Percentiles rank a stretch among this genome's conserved stretches.
Conservation (phyloP, 2,113 vertebrate species). For the Vulpes lagopus region DNA sequence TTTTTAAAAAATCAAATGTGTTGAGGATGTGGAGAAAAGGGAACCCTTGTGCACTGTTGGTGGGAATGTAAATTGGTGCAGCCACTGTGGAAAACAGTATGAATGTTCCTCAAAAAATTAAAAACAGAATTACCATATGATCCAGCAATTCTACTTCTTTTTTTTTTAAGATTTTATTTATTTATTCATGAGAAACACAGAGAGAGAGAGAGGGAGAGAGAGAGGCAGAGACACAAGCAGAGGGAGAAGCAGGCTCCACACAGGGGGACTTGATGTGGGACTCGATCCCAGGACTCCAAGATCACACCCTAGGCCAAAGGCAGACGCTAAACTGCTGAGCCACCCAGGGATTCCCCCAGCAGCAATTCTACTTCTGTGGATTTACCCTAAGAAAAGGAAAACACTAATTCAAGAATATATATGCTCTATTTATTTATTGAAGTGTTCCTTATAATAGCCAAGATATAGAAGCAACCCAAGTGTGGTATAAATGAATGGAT, state of each 20-base stretch:
- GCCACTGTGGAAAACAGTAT: background rate
- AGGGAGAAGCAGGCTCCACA: no score
- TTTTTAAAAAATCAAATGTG: background rate
- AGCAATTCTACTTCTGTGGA: background rate
- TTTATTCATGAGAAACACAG: no score
- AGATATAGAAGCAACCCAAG: background rate
- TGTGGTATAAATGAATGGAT: background rate
- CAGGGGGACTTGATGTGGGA: no score
- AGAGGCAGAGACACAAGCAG: no score
- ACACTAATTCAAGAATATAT: background rate
- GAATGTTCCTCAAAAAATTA: background rate
- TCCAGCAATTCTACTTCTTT: background rate
- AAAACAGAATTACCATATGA: background rate
- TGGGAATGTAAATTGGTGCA: background rate
- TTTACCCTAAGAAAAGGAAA: background rate
- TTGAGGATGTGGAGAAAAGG: background rate
- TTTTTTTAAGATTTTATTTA: no score
- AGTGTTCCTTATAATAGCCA: background rate
- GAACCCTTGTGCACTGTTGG: background rate
- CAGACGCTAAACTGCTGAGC: no score
- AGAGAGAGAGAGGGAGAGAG: no score
- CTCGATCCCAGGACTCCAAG: no score
- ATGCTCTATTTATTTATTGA: background rate
- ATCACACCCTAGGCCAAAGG: no score
- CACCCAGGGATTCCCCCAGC: no score